Conservation (phyloP, 2,113 vertebrate genomes). For the Cyanocitta stelleri region DNA sequence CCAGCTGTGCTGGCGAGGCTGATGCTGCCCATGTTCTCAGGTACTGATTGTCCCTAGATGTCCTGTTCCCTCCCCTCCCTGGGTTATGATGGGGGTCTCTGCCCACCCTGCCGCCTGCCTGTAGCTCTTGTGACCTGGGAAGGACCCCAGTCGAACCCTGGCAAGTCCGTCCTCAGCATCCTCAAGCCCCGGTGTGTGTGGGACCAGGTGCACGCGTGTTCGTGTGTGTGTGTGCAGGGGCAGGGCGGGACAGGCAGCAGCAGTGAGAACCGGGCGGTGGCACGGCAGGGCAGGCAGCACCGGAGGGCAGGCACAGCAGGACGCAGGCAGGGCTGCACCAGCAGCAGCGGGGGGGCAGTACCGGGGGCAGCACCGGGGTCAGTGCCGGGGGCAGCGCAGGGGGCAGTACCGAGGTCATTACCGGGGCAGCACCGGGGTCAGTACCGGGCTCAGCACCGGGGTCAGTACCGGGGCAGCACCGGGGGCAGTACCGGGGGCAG, state of each 20-base stretch:
- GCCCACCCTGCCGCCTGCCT: too few relatives aligned
- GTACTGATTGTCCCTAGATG: too few relatives aligned
- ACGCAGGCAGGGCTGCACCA: background rate
- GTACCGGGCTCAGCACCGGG: too few relatives aligned
- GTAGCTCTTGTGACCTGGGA: accelerated
- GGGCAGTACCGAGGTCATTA: background rate
- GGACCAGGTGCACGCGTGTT: background rate
- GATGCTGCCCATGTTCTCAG: background rate
- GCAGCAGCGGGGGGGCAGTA: background rate
- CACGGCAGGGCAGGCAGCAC: background rate
- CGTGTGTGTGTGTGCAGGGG: too few relatives aligned
- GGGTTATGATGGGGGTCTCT: background rate
- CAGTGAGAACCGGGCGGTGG: background rate
- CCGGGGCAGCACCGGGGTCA: too few relatives aligned
- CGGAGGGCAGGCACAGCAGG: too few relatives aligned
- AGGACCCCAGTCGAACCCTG: too few relatives aligned
- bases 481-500: too few relatives aligned
- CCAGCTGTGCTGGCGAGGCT: accelerated
- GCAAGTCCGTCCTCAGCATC: background rate
- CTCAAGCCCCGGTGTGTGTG: accelerated
- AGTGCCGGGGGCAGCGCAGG: too few relatives aligned
- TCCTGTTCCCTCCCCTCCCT: background rate
- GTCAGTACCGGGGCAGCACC: too few relatives aligned
- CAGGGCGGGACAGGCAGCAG: background rate
- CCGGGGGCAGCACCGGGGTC: accelerated